Evolutionary conservation across 1,140 invertebrate species (phyloP), one percentile per base, ranked within the genome.

Genomic region (Eumeta japonica): DNA sequence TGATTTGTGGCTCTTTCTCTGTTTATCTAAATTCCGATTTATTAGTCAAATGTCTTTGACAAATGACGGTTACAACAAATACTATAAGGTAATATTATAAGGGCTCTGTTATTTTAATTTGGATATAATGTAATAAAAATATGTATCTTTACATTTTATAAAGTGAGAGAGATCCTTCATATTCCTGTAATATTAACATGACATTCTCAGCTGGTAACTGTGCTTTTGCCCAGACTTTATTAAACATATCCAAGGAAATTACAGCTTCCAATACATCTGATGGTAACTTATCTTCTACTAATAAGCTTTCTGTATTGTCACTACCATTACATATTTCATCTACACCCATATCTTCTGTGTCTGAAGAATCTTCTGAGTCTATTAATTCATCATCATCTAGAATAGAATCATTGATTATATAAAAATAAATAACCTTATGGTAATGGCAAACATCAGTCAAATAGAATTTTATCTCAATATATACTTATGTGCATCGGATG

Each of bases 201-300:
- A 79, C 73, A 58, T 79, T 79, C 39, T 75, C 63, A 3, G 79
- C 59, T 4, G 78, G 66, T 32, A 71, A 16, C 33, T 65, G 50
- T 20, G 78, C 78, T 45, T 78, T 77, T 9, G 67, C 52, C 65
- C 76, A 75, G 13, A 83, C 68, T 68, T 80, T 82, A 3, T 76
- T 55, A 44, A 83, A 70, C 39, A 85, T 52, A 29, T 78, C 62
- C 35, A 76, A 52, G 17, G 63, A 73, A 13, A 77, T 59, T 17
- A 85, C 70, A 13, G 68, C 71, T 66, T 83, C 78, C 16, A 76
- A 35, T 2, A 80, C 45, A 44, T 76, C 65, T 14, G 76, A 45
- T 7, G 76, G 72, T 10, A 76, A 41, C 50, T 63, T 75, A 27
- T 76, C 73, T 56, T 72, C 62, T n/a, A 59, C 54, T 10, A 58